Evolutionary conservation across 1,140 invertebrate species (phyloP), one percentile per base, ranked within the genome.

Genomic region (Panulirus ornatus): DNA sequence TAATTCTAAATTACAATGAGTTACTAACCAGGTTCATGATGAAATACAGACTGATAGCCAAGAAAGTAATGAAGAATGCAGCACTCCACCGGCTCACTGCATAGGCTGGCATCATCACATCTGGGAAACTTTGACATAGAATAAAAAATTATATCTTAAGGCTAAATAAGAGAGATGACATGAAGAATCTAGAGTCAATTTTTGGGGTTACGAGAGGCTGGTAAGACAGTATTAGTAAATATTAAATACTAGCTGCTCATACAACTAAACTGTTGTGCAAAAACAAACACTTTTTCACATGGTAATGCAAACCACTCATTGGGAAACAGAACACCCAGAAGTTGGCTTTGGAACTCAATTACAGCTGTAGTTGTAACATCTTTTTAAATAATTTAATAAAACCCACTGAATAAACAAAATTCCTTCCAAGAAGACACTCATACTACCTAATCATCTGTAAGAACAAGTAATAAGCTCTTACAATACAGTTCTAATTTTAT

Each of bases 41-140:
- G 44, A 98, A 96, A 93, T 98, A 98, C 0, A 98, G 94, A 92
- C 97, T 96, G 30, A 97, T 96, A 81, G 96, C 96, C 38, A 98
- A 95, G 93, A 98, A 98, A 0, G 96, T 95, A 82, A 98, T 96
- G 94, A 98, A 98, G 93, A 98, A 98, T 66, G 97, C 94, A n/a
- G 96, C 96, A 92, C 97, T 97, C 95, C 96, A 97, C 93, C 96
- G 96, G 27, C 95, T 96, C 92, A 95, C 95, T 2, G 96, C 95
- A 94, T 97, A 98, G 0, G 97, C 96, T 16, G 97, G 97, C 97
- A 98, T 98, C 97, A 98, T 98, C 11, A 98, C 97, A 94, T 98
- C 97, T 34, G 97, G 97, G 94, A 97, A 98, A 94, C 97, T 98
- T 27, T 66, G 9, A 66, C 27, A 66, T 30, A 30, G 6, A 66